These are phyloP conservation scores for Thereva nobilitata DNA, from an alignment of 2,888 invertebrate species.

Conservation along the genomic window DNA sequence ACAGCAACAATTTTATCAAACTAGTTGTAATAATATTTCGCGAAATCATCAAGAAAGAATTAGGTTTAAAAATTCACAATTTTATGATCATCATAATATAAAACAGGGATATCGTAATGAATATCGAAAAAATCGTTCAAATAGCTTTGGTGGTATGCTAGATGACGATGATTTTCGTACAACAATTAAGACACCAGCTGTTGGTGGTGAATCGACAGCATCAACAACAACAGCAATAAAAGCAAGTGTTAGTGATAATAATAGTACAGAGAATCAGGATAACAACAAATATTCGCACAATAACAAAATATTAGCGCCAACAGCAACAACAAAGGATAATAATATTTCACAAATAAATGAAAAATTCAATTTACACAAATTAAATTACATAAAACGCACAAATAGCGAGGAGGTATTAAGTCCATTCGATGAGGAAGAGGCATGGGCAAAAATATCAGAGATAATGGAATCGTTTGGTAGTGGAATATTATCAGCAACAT, in stretches of 20 bases:
- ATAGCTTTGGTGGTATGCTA: constrained; percentile 17
- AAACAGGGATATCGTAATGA: constrained; percentile 19
- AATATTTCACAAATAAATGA: constrained; percentile 13
- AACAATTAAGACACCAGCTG: constrained; percentile 40
- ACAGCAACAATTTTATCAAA: constrained; percentile 50
- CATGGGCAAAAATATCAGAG: constrained; percentile 92
- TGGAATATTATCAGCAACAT: constrained; percentile 69
- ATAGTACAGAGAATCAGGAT: background rate
- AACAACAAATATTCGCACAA: constrained; percentile 3
- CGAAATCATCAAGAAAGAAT: constrained; percentile 28
- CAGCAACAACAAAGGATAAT: constrained; percentile 22
- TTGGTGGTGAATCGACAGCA: background rate
- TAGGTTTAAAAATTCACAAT: constrained; percentile 25
- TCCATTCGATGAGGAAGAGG: constrained; percentile 89
- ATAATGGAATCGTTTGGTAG: constrained; percentile 94
- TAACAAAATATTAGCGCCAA: constrained; percentile 13
- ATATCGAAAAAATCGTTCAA: constrained; percentile 26
- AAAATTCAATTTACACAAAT: constrained; percentile 18
- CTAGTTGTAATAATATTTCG: constrained; percentile 35
- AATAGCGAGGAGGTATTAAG: constrained; percentile 67
- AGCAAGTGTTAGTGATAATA: constrained; percentile 2
- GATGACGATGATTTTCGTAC: constrained; percentile 16
- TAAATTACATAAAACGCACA: background rate
- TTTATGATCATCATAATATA: constrained; percentile 20
- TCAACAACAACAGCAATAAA: background rate